A percentile compares a stretch with the other conserved stretches of the same genome.
Conservation (phyloP, 2,888 invertebrate genomes). For the Troglohyphantes excavatus region DNA sequence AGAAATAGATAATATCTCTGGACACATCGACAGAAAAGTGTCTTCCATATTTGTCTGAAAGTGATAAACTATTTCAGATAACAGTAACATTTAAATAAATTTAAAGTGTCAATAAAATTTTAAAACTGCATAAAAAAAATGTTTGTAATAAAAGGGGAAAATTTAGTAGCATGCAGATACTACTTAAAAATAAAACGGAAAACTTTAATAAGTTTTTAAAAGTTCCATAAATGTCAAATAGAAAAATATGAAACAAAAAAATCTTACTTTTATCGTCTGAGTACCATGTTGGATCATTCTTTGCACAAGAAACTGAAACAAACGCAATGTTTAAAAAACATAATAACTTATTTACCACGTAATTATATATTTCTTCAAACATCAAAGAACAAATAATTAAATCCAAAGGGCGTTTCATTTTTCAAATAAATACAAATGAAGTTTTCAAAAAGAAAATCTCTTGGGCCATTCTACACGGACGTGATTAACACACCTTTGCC, state of each 20-base stretch:
- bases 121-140: neutral
- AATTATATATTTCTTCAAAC: too few relatives aligned
- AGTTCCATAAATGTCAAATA: neutral
- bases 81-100: neutral
- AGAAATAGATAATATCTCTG: slow-evolving; percentile 79
- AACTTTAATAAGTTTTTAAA: neutral
- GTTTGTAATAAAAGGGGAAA: neutral
- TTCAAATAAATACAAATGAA: too few relatives aligned
- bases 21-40: slow-evolving; percentile 79
- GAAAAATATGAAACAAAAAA: neutral
- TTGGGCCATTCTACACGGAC: too few relatives aligned
- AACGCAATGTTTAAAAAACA: too few relatives aligned
- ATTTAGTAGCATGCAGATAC: neutral
- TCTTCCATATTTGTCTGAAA: slow-evolving; percentile 74
- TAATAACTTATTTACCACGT: too few relatives aligned
- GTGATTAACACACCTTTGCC: too few relatives aligned
- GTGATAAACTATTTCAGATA: neutral
- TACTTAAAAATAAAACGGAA: neutral
- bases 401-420: too few relatives aligned
- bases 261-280: slow-evolving; percentile 78
- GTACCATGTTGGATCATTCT: slow-evolving; percentile 77
- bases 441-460: too few relatives aligned
- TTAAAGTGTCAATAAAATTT: too few relatives aligned
- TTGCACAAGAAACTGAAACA: slow-evolving; percentile 54
- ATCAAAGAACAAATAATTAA: too few relatives aligned